phyloP scores from a whole-genome alignment of 2,113 vertebrate genomes.

The Thinocorus orbignyianus region DNA sequence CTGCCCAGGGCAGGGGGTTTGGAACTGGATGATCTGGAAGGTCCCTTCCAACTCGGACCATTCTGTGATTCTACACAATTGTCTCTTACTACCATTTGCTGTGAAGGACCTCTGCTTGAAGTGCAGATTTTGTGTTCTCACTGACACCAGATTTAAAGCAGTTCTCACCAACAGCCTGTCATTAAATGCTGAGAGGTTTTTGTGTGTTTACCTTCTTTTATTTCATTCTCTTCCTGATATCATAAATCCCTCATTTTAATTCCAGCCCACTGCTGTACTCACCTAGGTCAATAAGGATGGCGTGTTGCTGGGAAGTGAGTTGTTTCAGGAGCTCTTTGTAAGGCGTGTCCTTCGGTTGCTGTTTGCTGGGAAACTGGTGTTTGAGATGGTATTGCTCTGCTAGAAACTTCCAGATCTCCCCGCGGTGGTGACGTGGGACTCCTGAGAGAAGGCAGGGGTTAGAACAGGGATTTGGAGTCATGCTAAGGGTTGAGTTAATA shows the following conservation, averaged over 20 bases:
- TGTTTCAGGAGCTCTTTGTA: conserved; percentile 97
- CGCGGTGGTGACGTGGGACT: conserved; percentile 91
- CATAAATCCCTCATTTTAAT: background rate
- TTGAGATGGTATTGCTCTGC: conserved; percentile 90
- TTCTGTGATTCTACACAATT: too few species aligned
- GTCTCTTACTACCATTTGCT: background rate
- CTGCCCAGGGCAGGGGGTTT: too few species aligned
- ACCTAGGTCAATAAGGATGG: conserved; percentile 98
- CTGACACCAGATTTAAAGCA: background rate
- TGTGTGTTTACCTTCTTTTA: background rate
- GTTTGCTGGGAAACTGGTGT: conserved; percentile 82
- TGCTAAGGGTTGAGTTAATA: background rate
- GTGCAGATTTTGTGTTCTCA: background rate
- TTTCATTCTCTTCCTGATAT: background rate
- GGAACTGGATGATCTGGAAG: too few species aligned
- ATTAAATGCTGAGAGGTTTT: background rate
- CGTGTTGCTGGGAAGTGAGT: conserved; percentile 94
- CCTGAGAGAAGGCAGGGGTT: conserved; percentile 71
- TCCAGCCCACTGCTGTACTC: background rate
- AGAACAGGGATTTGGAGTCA: background rate
- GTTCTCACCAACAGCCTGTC: background rate
- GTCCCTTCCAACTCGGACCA: too few species aligned
- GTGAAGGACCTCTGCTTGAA: background rate
- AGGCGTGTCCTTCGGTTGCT: conserved; percentile 81
- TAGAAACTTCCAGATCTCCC: conserved; percentile 96